Base-by-base conservation (phyloP, 35 echinoderm and acorn worm genomes). In the Lytechinus pictus region DNA sequence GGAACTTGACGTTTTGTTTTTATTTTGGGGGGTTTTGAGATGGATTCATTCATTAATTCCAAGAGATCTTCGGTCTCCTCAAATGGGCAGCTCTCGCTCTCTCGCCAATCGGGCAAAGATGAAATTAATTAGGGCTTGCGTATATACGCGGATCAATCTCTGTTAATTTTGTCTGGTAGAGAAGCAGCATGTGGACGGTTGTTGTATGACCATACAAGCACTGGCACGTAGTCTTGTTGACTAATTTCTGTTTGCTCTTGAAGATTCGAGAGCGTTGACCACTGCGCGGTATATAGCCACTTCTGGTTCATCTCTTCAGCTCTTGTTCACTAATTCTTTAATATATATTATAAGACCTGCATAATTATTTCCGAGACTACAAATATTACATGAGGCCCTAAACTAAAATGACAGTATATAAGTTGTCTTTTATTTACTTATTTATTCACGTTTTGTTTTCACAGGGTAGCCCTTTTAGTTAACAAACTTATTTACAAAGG, bases 131-230 rank as follows among this genome's bases (percentile, higher is more conserved):
- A 90, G 13, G 88, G 24, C 14, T 90, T 54, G 28, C 88, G 88
- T 90, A 54, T 90, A 54, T 44, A 44, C 0, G 28, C 33, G 52
- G 88, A 90, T 54, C 88, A 90, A 90, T 90, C 88, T 90, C 28
- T 52, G 88, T 90, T 90, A 54, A 90, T 90, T 71, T 90, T 90
- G 88, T 90, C 88, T 90, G 16, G 52, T 90, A 58, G 11, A 90
- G 52, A 79, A n/a, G 52, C 16, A 12, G 88, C 88, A 90, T 90
- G 55, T 57, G 11, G 55, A 57, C 55, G 8, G 55, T 57, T 4
- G 56, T 10, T 58, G 88, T 54, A 90, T 90, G 29, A 54, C 88
- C 88, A 90, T 54, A 44, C 88, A 54, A 28, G 88, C 28, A 90
- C 52, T 51, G 19, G 16, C 86, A 16, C 33, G 33, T 44, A 44